Evolutionary conservation across 2,113 vertebrate genomes (phyloP), one percentile per base, ranked within the genome.

Genomic region (Ardeotis arabs): DNA sequence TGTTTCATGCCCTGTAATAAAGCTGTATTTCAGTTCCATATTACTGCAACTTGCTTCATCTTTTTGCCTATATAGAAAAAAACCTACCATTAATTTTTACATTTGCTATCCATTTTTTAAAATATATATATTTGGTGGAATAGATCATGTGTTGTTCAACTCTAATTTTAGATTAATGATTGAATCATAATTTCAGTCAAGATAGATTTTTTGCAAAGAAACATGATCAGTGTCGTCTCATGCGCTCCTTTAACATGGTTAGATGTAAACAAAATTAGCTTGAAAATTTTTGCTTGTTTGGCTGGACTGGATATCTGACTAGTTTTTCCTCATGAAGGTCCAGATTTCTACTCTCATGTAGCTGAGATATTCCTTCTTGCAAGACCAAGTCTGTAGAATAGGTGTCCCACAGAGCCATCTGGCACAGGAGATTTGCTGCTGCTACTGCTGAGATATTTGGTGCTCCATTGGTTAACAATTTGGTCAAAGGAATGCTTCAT

Each of bases 191-290:
- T 76, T 88, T 69, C 56, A 73, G 27, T 47, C 0, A 3, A 22
- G 5, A 47, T 3, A 45, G 0, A 2, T 4, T 85, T 53, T 53
- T n/a, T 41, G 3, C 10, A n/a, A 72, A 62, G 37, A 29, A 2
- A 18, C 9, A 27, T 3, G 0, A 35, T 28, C 1, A 0, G 5
- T 66, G 4, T 70, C 8, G n/a, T 33, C 12, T 58, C 25, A 28
- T 37, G 9, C 5, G 35, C 9, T 56, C 27, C 31, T 76, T 35
- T 37, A 87, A 39, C 21, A 35, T 52, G 6, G 3, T 77, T 63
- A 44, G 11, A 62, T 5, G 70, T 52, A 45, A 18, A 73, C 3
- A 45, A 83, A 93, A 55, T 50, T 29, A 15, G 14, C 27, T n/a
- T 49, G 29, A 75, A 59, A 52, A 31, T 4, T 15, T 80, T 60